Percentiles rank a stretch among this genome's conserved stretches.
phyloP scores from a whole-genome alignment of 2,797 vertebrate genomes.

The Micromesistius poutassou region DNA sequence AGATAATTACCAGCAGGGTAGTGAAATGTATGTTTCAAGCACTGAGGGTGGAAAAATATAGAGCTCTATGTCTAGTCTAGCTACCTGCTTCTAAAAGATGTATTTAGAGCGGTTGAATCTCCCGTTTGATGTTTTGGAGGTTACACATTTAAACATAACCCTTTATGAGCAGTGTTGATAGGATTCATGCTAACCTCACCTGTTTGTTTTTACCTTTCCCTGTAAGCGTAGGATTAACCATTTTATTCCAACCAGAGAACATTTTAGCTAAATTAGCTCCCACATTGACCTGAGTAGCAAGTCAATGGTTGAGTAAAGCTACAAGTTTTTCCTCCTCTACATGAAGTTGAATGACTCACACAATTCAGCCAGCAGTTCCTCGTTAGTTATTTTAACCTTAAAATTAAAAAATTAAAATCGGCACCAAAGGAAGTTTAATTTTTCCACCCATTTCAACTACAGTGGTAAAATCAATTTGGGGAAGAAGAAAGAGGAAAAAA shows the following conservation, averaged over 20 bases:
- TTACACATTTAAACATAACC: constrained; percentile 3
- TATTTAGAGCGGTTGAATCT: neutral
- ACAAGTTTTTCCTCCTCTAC: neutral
- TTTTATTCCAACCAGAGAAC: neutral
- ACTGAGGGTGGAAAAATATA: neutral
- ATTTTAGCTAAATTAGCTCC: neutral
- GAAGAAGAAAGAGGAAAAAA: neutral
- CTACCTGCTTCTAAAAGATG: neutral
- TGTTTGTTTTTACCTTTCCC: neutral
- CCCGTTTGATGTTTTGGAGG: neutral
- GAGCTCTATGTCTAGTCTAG: neutral
- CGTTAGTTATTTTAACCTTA: neutral
- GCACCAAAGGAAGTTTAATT: neutral
- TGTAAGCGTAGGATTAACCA: neutral
- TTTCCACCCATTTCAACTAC: neutral
- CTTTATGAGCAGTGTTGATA: neutral
- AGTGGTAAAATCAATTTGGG: neutral
- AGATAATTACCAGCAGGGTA: neutral
- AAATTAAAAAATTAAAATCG: neutral
- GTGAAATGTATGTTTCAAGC: constrained; percentile 1
- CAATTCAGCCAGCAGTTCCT: neutral
- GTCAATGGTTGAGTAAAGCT: too few relatives aligned
- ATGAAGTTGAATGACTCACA: neutral
- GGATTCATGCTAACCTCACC: neutral
- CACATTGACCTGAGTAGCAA: neutral